phyloP scores from a whole-genome alignment of 1,140 invertebrate genomes.

The Megathymus violae region DNA sequence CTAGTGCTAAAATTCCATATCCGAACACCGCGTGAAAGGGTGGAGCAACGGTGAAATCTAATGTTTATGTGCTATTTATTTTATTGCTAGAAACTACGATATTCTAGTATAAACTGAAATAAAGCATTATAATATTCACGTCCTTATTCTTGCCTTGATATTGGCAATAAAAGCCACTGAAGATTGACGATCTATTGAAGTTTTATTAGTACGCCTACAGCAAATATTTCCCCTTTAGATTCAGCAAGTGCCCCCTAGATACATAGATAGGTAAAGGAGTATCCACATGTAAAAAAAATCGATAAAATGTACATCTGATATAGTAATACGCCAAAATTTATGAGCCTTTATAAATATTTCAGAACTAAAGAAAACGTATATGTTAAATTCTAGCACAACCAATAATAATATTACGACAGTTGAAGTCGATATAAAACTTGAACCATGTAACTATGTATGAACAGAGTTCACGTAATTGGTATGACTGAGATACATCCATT shows the following conservation, averaged over 20 bases:
- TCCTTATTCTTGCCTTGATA: slow-evolving; percentile 12
- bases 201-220: slow-evolving; percentile 31
- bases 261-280: neutral
- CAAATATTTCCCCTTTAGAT: slow-evolving; percentile 8
- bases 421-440: neutral
- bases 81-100: slow-evolving; percentile 28
- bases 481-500: slow-evolving; percentile 15
- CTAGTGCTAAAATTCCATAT: slow-evolving; percentile 31
- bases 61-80: slow-evolving; percentile 31
- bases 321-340: neutral
- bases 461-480: slow-evolving; percentile 1
- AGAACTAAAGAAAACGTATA: neutral
- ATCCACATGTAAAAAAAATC: neutral
- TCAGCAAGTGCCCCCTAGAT: slow-evolving; percentile 16
- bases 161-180: slow-evolving; percentile 14
- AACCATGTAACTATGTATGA: neutral
- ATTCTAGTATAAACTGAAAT: slow-evolving; percentile 25
- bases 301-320: neutral
- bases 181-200: slow-evolving; percentile 27
- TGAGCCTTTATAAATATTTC: neutral
- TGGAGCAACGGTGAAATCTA: slow-evolving; percentile 24
- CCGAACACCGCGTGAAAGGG: slow-evolving; percentile 23
- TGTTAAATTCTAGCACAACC: neutral
- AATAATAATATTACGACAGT: neutral
- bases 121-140: slow-evolving; percentile 28